phyloP scores from a whole-genome alignment of 2,113 vertebrate species.

The Colius striatus region DNA sequence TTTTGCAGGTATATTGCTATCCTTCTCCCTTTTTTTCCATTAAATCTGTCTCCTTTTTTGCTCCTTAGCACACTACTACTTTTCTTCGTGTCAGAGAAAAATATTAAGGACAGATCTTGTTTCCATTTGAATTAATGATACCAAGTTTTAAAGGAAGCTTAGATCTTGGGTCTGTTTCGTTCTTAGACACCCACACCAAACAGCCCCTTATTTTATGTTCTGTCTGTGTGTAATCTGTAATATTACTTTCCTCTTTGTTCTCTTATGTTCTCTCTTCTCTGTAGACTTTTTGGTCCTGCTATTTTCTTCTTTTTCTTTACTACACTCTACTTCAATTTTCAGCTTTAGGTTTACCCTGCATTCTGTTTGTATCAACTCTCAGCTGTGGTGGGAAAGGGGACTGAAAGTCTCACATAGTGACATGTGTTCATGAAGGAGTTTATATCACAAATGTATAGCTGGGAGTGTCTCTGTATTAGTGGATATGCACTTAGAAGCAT shows the following conservation, averaged over 20 bases:
- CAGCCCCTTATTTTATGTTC: neutral
- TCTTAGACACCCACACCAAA: neutral
- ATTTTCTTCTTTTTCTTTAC: neutral
- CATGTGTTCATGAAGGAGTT: fast-evolving
- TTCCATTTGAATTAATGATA: neutral
- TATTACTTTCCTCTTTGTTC: neutral
- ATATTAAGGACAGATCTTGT: neutral
- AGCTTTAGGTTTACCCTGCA: neutral
- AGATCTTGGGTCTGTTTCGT: neutral
- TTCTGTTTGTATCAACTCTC: neutral
- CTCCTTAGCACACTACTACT: neutral
- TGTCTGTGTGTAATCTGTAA: neutral
- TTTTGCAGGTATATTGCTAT: neutral
- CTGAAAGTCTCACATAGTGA: neutral
- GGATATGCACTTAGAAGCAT: neutral
- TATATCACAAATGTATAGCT: fast-evolving
- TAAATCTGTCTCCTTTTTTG: neutral
- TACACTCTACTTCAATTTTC: neutral
- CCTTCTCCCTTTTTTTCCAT: neutral
- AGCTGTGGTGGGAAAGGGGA: neutral
- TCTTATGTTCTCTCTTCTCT: neutral
- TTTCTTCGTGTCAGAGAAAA: neutral
- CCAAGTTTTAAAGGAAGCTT: neutral
- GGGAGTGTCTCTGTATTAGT: neutral
- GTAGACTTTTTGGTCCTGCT: neutral